Evolutionary conservation across 2,888 invertebrate genomes (phyloP).

Genomic region (Octonoba sinensis): DNA sequence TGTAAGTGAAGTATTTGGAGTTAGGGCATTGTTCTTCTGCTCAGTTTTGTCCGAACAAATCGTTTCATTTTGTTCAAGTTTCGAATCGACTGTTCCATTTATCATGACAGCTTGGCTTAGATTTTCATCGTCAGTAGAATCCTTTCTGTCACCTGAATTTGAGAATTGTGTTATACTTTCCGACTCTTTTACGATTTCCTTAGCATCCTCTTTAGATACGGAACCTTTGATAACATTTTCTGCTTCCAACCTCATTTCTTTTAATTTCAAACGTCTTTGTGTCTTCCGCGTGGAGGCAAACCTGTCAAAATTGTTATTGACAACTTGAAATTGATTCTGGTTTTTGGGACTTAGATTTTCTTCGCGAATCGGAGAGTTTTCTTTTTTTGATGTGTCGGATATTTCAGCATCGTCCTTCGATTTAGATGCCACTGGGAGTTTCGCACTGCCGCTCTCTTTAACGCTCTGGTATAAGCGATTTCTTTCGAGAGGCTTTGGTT

Average conservation of each 20-base stretch:
- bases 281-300: constrained; percentile 49
- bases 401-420: constrained; percentile 42
- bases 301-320: constrained; percentile 32
- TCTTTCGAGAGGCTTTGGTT: constrained; percentile 31
- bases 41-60: too few relatives aligned
- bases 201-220: neutral
- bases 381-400: neutral
- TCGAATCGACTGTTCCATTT: neutral
- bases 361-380: neutral
- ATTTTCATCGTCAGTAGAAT: neutral
- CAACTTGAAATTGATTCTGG: too few relatives aligned
- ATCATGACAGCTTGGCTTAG: neutral
- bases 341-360: neutral
- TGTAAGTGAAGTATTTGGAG: neutral
- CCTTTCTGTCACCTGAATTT: too few relatives aligned
- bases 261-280: constrained; percentile 42
- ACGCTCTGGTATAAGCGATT: constrained; percentile 43
- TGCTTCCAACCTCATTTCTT: constrained; percentile 56
- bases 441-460: constrained; percentile 15
- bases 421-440: constrained; percentile 14
- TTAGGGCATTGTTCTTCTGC: too few relatives aligned
- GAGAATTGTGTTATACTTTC: neutral
- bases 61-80: too few relatives aligned
- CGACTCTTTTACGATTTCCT: neutral
- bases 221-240: constrained; percentile 34